Evolutionary conservation across 2,113 vertebrate species (phyloP).

Genomic region (Sinocyclocheilus rhinocerous): DNA sequence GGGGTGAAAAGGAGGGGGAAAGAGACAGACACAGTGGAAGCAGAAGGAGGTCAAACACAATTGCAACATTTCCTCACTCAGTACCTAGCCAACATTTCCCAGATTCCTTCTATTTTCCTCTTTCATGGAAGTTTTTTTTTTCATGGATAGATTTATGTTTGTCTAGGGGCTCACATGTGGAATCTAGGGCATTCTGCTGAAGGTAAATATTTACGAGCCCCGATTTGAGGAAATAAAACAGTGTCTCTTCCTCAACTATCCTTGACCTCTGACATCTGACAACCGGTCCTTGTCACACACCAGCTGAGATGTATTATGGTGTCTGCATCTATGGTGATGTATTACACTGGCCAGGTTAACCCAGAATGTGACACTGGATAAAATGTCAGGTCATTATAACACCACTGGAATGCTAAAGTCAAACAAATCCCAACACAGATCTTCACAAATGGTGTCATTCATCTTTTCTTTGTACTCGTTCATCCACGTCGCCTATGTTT

Average conservation of each 20-base stretch:
- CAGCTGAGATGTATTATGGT: conserved; percentile 50
- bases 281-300: conserved; percentile 37
- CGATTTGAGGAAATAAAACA: conserved; percentile 35
- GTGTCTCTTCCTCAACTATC: background rate
- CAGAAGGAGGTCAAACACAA: conserved; percentile 27
- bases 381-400: conserved; percentile 35
- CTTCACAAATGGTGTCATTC: conserved; percentile 10
- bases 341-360: conserved; percentile 32
- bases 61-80: conserved; percentile 57
- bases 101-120: conserved; percentile 52
- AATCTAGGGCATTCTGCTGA: conserved; percentile 56
- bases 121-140: conserved; percentile 45
- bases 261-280: conserved; percentile 34
- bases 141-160: conserved; percentile 52
- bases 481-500: background rate
- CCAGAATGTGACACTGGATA: conserved; percentile 18
- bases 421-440: conserved; percentile 13
- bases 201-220: conserved; percentile 66
- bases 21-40: conserved; percentile 3
- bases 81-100: conserved; percentile 47
- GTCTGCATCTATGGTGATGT: conserved; percentile 25
- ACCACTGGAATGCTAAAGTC: conserved; percentile 12
- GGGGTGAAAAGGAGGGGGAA: conserved; percentile 15
- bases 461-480: conserved; percentile 13
- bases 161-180: conserved; percentile 46